phyloP scores from a whole-genome alignment of 2,113 vertebrate genomes.

The Chiloscyllium plagiosum region DNA sequence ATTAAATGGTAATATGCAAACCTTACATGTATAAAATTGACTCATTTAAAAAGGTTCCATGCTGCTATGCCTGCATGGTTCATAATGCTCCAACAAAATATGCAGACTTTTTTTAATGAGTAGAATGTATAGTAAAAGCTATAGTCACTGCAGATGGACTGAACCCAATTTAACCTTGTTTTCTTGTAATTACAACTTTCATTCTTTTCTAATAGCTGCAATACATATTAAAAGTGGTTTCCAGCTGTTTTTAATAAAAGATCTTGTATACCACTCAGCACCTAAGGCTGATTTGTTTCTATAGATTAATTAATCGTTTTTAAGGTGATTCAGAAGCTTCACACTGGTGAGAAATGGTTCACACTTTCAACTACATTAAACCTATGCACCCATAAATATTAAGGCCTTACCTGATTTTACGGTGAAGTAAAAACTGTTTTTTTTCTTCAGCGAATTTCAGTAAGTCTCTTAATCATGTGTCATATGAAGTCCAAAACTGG shows the following conservation, averaged over 20 bases:
- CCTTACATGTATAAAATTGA: conserved; percentile 27
- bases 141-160: not conserved
- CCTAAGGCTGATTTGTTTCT: conserved; percentile 16
- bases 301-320: not conserved
- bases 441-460: not conserved
- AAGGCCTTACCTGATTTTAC: not conserved
- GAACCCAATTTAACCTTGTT: not conserved
- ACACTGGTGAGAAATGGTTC: not conserved
- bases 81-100: not conserved
- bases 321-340: not conserved
- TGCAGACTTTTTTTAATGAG: not conserved
- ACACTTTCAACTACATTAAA: not conserved
- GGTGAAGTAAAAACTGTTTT: not conserved
- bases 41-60: conserved; percentile 28
- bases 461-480: not conserved
- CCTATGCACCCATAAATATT: not conserved
- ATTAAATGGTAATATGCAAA: conserved; percentile 29
- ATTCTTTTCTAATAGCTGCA: conserved; percentile 22
- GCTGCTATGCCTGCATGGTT: not conserved
- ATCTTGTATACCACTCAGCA: not conserved
- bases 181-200: not conserved
- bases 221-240: conserved; percentile 16
- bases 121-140: not conserved
- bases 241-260: conserved; percentile 24
- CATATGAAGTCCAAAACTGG: not conserved